Evolutionary conservation across 2,888 invertebrate genomes (phyloP).

Genomic region (Meganola albula): DNA sequence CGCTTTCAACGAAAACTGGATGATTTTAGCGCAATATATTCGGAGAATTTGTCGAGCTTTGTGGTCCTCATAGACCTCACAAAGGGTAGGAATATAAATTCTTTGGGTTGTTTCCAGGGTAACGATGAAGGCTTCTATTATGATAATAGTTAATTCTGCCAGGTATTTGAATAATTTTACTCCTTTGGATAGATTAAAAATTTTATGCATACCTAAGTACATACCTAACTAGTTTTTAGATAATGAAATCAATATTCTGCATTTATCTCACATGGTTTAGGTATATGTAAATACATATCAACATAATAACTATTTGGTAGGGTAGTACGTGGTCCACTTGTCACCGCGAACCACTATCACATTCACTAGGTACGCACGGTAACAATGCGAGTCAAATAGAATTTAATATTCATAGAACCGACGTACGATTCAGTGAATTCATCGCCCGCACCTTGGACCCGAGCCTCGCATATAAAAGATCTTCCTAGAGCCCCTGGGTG

Average conservation of each 20-base stretch:
- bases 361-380: slow-evolving; percentile 60
- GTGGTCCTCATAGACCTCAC: slow-evolving; percentile 50
- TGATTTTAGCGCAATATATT: slow-evolving; percentile 68
- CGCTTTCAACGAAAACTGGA: slow-evolving; percentile 70
- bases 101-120: slow-evolving; percentile 60
- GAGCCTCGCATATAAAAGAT: slow-evolving; percentile 70
- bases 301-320: slow-evolving; percentile 30
- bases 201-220: too few species aligned
- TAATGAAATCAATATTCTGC: too few species aligned
- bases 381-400: slow-evolving; percentile 72
- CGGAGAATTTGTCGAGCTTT: slow-evolving; percentile 68
- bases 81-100: slow-evolving; percentile 62
- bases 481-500: slow-evolving; percentile 62
- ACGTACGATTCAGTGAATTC: slow-evolving; percentile 75
- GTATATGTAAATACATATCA: too few species aligned
- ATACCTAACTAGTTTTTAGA: too few species aligned
- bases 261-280: too few species aligned
- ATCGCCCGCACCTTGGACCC: slow-evolving; percentile 71
- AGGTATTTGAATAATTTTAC: too few species aligned
- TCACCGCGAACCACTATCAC: slow-evolving; percentile 42
- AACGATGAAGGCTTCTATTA: slow-evolving; percentile 55
- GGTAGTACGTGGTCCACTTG: slow-evolving; percentile 22
- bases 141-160: too few species aligned
- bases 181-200: too few species aligned
- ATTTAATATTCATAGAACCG: slow-evolving; percentile 76